These are phyloP conservation scores for Trachops cirrhosus DNA, from an alignment of 2,797 vertebrate species.

Conservation along the genomic window DNA sequence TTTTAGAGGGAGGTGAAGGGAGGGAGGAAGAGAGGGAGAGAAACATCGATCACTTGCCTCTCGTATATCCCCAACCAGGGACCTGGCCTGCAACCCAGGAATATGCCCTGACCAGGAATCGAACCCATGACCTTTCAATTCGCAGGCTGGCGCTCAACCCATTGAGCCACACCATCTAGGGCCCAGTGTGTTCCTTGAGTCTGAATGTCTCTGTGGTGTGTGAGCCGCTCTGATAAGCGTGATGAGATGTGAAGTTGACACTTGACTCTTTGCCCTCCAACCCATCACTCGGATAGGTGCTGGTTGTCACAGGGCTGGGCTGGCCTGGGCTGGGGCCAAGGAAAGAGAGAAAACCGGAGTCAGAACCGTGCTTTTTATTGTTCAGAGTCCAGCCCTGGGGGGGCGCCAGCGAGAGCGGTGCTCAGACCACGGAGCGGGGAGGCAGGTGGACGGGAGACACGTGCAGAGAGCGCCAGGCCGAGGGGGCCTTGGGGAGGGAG, in stretches of 20 bases:
- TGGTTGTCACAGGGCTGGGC: not conserved
- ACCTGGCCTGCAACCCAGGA: too few species aligned
- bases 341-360: not conserved
- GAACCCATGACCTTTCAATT: too few species aligned
- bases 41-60: too few species aligned
- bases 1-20: too few species aligned
- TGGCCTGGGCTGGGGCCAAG: accelerated
- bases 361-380: not conserved
- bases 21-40: too few species aligned
- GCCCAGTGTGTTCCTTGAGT: too few species aligned
- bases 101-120: too few species aligned
- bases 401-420: not conserved
- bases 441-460: too few species aligned
- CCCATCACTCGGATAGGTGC: too few species aligned
- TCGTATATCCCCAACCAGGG: too few species aligned
- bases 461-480: accelerated
- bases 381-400: not conserved
- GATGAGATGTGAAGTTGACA: accelerated
- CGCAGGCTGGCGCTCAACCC: not conserved
- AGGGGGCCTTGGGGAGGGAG: not conserved
- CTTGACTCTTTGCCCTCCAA: too few species aligned
- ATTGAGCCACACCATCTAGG: not conserved
- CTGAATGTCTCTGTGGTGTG: not conserved
- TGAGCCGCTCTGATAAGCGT: too few species aligned
- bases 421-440: not conserved